A percentile compares a stretch with the other conserved stretches of the same genome.
These are phyloP conservation scores for Seriola dumerili DNA, from an alignment of 2,113 vertebrate species.

Conservation along the genomic window DNA sequence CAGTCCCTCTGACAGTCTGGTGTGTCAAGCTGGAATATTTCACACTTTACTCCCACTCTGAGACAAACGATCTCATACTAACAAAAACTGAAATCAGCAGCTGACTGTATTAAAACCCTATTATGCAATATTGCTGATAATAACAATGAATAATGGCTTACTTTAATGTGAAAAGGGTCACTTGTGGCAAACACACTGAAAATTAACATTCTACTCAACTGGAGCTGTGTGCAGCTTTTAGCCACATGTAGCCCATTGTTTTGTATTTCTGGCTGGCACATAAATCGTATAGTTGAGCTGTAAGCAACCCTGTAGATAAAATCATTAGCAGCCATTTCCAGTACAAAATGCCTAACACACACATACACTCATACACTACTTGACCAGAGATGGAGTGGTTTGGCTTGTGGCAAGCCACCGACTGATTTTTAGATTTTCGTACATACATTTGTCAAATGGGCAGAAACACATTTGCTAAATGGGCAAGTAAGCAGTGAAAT, in stretches of 20 bases:
- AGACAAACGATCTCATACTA: slow-evolving; percentile 17
- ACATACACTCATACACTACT: background rate
- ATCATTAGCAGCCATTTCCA: background rate
- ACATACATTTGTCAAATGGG: background rate
- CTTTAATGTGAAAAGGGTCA: slow-evolving; percentile 26
- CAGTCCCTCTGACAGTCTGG: slow-evolving; percentile 1
- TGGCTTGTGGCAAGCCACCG: background rate
- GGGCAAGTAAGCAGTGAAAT: background rate
- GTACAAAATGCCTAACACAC: background rate
- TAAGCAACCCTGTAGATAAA: background rate
- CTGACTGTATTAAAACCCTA: slow-evolving; percentile 4
- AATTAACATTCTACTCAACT: slow-evolving; percentile 13
- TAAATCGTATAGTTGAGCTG: background rate
- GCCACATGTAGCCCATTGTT: background rate
- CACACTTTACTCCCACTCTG: slow-evolving; percentile 24
- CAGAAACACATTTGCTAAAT: background rate
- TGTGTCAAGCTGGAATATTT: background rate
- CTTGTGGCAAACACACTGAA: background rate
- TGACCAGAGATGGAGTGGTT: background rate
- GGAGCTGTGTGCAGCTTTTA: slow-evolving; percentile 20
- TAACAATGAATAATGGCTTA: background rate
- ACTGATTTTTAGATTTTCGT: background rate
- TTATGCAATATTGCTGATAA: background rate
- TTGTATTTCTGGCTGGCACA: slow-evolving; percentile 9
- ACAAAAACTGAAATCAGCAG: background rate